A percentile compares a stretch with the other conserved stretches of the same genome.
Conservation (phyloP, 2,888 invertebrate species). For the Neelides folsomi region DNA sequence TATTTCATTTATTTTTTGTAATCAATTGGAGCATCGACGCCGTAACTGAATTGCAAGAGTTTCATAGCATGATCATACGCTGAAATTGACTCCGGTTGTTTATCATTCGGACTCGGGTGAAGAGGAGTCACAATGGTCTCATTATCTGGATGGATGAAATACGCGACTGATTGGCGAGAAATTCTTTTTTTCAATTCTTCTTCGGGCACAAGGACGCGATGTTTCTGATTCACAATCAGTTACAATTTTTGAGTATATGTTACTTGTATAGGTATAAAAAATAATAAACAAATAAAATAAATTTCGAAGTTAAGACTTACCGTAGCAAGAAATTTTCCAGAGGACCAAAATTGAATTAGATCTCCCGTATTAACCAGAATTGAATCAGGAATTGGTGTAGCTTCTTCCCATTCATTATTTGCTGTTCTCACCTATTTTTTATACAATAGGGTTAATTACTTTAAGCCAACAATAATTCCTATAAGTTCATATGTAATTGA, state of each 20-base stretch:
- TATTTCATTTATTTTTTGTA: no score
- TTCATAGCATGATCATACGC: no score
- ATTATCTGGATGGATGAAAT: conserved; percentile 34
- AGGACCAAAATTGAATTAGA: conserved; percentile 37
- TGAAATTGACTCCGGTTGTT: no score
- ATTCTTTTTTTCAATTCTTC: conserved; percentile 17
- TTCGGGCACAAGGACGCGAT: conserved; percentile 34
- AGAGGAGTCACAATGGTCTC: conserved; percentile 27
- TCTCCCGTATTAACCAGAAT: conserved; percentile 37
- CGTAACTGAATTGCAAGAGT: no score
- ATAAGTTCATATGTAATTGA: background rate
- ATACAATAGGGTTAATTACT: background rate
- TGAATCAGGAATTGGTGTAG: conserved; percentile 34
- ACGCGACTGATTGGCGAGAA: conserved; percentile 33
- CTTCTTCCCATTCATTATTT: conserved; percentile 34
- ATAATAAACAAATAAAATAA: no score
- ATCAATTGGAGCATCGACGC: no score
- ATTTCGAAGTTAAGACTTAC: conserved; percentile 28
- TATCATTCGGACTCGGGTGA: no score
- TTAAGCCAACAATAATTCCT: background rate
- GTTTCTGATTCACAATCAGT: conserved; percentile 24
- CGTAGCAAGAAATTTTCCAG: conserved; percentile 35
- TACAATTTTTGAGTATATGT: no score
- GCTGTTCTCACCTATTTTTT: conserved; percentile 30
- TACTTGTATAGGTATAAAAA: no score